Conservation (phyloP, 2,113 vertebrate species). For the Halichoerus grypus region DNA sequence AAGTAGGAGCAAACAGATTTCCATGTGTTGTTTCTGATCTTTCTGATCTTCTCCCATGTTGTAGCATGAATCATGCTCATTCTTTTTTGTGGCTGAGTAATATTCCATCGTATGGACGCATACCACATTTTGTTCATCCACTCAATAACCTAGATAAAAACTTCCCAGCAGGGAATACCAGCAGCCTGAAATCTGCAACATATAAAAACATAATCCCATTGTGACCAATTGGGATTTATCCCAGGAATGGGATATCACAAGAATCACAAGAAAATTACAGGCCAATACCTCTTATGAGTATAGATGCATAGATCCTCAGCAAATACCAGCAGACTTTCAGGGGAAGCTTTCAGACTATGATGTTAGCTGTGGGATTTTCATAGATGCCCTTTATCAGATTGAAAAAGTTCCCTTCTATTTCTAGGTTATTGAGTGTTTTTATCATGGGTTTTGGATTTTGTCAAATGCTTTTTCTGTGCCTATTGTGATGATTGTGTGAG, state of each 20-base stretch:
- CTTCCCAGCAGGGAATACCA: background rate
- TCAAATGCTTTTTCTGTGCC: background rate
- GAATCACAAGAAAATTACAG: background rate
- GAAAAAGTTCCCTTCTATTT: background rate
- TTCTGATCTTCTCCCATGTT: too few relatives aligned
- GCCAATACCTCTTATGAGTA: background rate
- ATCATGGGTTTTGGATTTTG: background rate
- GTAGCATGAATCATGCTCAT: too few relatives aligned
- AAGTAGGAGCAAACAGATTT: background rate
- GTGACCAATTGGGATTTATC: background rate
- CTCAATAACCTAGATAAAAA: too few relatives aligned
- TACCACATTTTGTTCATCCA: too few relatives aligned
- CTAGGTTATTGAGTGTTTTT: background rate
- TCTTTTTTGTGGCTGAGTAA: too few relatives aligned
- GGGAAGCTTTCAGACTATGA: background rate
- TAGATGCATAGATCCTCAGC: background rate
- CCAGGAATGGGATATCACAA: background rate
- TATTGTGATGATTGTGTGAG: background rate
- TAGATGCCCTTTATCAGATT: background rate
- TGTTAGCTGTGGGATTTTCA: background rate
- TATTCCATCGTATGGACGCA: too few relatives aligned
- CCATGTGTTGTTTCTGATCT: background rate
- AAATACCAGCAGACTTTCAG: background rate
- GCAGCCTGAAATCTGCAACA: background rate
- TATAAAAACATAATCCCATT: background rate